Evolutionary conservation across 2,888 invertebrate species (phyloP), one percentile per base, ranked within the genome.

Genomic region (Caenorhabditis sp.): DNA sequence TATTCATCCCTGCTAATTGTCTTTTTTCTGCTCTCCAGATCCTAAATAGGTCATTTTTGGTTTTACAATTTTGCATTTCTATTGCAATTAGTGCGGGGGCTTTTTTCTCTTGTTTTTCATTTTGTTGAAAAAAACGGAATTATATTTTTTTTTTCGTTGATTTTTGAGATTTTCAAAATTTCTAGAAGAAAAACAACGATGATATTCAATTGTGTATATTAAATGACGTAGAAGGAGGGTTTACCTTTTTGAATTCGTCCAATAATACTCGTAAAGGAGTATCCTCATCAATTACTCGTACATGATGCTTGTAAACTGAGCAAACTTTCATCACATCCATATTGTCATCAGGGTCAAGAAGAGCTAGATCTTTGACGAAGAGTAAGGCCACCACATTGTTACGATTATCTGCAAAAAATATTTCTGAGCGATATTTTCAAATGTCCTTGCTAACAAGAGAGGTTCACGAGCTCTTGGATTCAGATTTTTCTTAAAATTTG

Each of bases 341-440:
- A 89, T 94, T 94, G 90, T 99, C 97, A 89, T 97, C 97, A 0
- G 99, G 96, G 90, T 99, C 99, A 80, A 99, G 93, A 88, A 99
- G 94, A 0, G 97, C 97, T 87, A 99, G 91, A 90, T 99, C 99
- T 89, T 99, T 99, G 85, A 96, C 95, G 90, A 96, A 97, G 23
- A 99, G 91, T 10, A 87, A 77, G 1, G 84, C 84, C 0, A 87
- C 81, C 4, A 87, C 81, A 54, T 78, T 84, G 63, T 86, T 82
- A 0, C 83, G 78, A 54, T 84, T 79, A 17, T 77, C 84, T 62
- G 71, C 59, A 70, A 27, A 21, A 10, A 0, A n/a, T n/a, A n/a
- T n/a, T n/a, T n/a, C n/a, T n/a, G n/a, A n/a, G n/a, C n/a, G n/a
- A n/a, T n/a, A n/a, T n/a, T n/a, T n/a, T n/a, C n/a, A n/a, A n/a